Evolutionary conservation across 2,888 invertebrate genomes (phyloP).

Genomic region (Rhodophaea formosa): DNA sequence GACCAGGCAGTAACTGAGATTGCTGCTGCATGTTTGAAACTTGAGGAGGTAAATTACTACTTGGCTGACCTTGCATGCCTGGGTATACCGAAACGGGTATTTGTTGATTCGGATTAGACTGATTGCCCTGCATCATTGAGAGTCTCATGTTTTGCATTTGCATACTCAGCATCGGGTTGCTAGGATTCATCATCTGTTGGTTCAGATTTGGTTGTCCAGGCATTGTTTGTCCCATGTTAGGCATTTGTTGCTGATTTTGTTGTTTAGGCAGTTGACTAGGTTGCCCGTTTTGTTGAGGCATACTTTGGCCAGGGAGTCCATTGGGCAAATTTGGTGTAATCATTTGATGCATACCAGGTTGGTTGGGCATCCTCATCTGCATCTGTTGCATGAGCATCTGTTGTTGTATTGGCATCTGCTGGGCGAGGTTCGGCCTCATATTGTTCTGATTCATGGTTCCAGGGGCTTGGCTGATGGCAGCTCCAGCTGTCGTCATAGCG

Average conservation of each 20-base stretch:
- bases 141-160: constrained; percentile 72
- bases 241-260: constrained; percentile 54
- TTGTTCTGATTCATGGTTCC: constrained; percentile 56
- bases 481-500: constrained; percentile 56
- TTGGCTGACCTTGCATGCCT: constrained; percentile 53
- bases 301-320: constrained; percentile 43
- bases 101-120: constrained; percentile 51
- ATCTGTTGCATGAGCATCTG: constrained; percentile 68
- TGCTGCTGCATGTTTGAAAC: constrained; percentile 46
- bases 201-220: constrained; percentile 53
- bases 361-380: constrained; percentile 66
- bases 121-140: constrained; percentile 59
- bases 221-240: constrained; percentile 57
- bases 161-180: constrained; percentile 60
- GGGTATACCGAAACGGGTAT: constrained; percentile 48
- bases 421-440: constrained; percentile 50
- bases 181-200: constrained; percentile 47
- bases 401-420: constrained; percentile 58
- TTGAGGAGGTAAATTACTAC: constrained; percentile 45
- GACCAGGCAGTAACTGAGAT: constrained; percentile 50
- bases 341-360: constrained; percentile 60
- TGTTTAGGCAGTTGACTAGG: constrained; percentile 47
- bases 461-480: constrained; percentile 49
- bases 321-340: constrained; percentile 51
- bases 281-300: constrained; percentile 54